Conservation (phyloP, 2,888 invertebrate species). For the Philereme transversata region DNA sequence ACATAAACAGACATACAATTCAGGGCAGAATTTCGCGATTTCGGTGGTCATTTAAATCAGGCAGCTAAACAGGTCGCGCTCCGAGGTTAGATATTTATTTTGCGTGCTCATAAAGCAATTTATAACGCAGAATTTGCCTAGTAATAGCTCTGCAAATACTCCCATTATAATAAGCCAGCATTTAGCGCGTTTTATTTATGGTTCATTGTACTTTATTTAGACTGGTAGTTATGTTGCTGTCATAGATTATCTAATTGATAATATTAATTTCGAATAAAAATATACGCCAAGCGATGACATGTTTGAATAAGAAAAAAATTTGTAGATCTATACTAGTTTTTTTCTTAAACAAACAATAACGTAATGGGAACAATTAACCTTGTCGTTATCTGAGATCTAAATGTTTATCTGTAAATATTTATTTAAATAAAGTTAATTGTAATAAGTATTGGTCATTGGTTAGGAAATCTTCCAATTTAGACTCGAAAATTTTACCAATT, state of each 20-base stretch:
- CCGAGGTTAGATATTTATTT: conserved; percentile 11
- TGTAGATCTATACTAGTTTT: too few relatives aligned
- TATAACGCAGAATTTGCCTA: conserved; percentile 25
- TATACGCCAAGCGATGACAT: too few relatives aligned
- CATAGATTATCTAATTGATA: too few relatives aligned
- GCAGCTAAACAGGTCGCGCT: conserved; percentile 4
- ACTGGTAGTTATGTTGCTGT: too few relatives aligned
- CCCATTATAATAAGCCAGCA: conserved; percentile 40
- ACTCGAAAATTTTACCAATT: conserved; percentile 46
- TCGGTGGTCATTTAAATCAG: conserved; percentile 4
- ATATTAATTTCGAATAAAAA: too few relatives aligned
- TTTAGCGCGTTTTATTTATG: conserved; percentile 43
- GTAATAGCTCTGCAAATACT: conserved; percentile 37
- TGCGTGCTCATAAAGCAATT: conserved; percentile 15
- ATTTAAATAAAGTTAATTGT: neutral
- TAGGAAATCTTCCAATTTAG: conserved; percentile 42
- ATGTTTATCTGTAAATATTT: neutral
- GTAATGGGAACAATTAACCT: too few relatives aligned
- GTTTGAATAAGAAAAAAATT: too few relatives aligned
- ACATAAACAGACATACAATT: conserved; percentile 6
- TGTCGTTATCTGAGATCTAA: too few relatives aligned
- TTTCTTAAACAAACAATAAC: too few relatives aligned
- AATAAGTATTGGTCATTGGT: conserved; percentile 30
- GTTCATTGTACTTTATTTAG: conserved; percentile 52
- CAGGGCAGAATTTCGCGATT: neutral